These are phyloP conservation scores for Sitta carolinensis DNA, from an alignment of 2,797 vertebrate species.

Conservation along the genomic window DNA sequence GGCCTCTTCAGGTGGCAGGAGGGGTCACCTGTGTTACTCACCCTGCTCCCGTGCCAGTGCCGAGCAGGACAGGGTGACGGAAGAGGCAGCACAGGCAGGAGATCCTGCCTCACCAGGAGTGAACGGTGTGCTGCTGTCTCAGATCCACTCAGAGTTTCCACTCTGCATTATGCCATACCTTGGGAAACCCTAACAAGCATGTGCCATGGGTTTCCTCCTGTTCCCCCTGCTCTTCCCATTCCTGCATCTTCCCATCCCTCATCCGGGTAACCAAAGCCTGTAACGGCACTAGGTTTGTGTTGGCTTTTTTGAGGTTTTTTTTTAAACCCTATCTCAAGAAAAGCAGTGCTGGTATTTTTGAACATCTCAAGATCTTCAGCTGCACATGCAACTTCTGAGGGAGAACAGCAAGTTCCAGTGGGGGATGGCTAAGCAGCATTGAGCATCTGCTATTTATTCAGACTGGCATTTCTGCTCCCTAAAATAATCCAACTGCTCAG, in stretches of 20 bases:
- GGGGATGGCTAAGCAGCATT: neutral
- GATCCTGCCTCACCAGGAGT: neutral
- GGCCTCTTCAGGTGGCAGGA: neutral
- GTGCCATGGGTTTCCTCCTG: rapidly evolving
- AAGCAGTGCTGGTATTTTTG: neutral
- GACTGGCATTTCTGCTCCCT: neutral
- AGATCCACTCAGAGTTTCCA: neutral
- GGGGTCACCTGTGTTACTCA: neutral
- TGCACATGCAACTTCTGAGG: neutral
- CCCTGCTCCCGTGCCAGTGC: rapidly evolving
- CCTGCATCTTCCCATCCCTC: neutral
- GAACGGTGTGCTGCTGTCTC: neutral
- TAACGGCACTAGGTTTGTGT: neutral
- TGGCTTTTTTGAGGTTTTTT: neutral
- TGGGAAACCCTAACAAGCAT: neutral
- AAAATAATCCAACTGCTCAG: neutral
- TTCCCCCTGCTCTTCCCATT: neutral
- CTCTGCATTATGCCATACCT: neutral
- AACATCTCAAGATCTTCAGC: neutral
- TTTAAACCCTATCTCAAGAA: neutral
- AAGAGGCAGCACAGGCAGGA: neutral
- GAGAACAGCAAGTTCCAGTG: neutral
- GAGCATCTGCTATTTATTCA: neutral
- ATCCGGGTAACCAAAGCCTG: neutral
- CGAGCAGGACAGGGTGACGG: rapidly evolving